Conservation (phyloP, 2,113 vertebrate species). For the Podarcis cretensis region DNA sequence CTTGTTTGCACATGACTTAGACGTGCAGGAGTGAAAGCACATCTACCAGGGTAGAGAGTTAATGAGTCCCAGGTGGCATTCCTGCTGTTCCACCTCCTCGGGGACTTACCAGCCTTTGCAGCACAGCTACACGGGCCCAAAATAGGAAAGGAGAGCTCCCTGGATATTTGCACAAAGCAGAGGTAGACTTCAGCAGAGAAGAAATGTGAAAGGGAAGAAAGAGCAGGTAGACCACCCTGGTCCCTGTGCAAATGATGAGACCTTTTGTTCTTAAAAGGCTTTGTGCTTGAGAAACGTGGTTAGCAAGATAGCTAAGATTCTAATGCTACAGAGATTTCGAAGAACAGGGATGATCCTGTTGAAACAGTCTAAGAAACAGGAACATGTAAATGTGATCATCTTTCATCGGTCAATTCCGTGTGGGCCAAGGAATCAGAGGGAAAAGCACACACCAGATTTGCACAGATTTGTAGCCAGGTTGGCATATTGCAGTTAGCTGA, state of each 20-base stretch:
- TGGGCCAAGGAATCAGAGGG: not conserved
- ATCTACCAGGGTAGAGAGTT: conserved; percentile 4
- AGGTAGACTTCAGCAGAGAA: not conserved
- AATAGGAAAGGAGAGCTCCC: conserved; percentile 24
- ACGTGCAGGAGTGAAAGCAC: not conserved
- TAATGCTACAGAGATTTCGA: not conserved
- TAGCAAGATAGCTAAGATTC: not conserved
- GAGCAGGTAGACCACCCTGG: not conserved
- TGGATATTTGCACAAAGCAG: not conserved
- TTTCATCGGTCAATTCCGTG: not conserved
- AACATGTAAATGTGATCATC: not conserved
- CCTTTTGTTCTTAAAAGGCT: not conserved
- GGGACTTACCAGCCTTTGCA: conserved; percentile 11
- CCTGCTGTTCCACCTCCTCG: conserved; percentile 5
- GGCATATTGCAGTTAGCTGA: not conserved
- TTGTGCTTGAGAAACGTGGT: not conserved
- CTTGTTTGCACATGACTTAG: not conserved
- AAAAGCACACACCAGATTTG: not conserved
- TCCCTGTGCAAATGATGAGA: not conserved
- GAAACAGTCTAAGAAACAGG: not conserved
- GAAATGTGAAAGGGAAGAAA: not conserved
- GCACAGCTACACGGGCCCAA: not conserved
- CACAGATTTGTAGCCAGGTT: no score
- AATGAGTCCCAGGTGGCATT: conserved; percentile 24
- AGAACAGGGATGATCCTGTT: not conserved